These are phyloP conservation scores for Papilio dardanus DNA, from an alignment of 1,140 invertebrate species.

Conservation along the genomic window DNA sequence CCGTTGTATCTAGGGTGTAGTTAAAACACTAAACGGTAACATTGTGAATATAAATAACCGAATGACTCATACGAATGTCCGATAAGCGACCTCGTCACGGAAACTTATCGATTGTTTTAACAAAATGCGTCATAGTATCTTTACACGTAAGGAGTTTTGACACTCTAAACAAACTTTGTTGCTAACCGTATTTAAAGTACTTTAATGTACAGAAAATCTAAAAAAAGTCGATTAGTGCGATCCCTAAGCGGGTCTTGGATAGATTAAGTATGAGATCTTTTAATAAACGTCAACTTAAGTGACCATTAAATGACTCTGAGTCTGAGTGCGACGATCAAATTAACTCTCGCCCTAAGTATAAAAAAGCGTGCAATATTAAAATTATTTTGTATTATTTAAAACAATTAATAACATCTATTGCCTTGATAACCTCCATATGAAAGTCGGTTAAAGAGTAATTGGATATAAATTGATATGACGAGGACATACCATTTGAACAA, in stretches of 20 bases:
- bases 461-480: no score
- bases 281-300: neutral
- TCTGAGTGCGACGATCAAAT: no score
- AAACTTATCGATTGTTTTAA: slow-evolving; percentile 7
- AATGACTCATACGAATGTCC: neutral
- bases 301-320: no score
- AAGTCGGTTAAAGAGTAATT: no score
- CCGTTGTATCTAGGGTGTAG: neutral
- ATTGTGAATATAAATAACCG: neutral
- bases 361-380: neutral
- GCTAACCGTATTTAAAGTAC: neutral
- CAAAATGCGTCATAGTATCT: neutral
- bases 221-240: neutral
- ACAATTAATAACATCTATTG: no score
- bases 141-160: neutral
- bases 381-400: neutral
- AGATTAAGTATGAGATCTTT: neutral
- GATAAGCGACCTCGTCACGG: neutral
- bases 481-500: no score
- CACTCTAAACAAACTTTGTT: neutral
- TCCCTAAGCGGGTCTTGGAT: no score
- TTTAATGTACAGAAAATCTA: neutral
- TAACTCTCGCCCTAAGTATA: no score
- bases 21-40: neutral
- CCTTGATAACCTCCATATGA: no score